phyloP scores from a whole-genome alignment of 2,888 invertebrate genomes.

The Ecliptopera silaceata region DNA sequence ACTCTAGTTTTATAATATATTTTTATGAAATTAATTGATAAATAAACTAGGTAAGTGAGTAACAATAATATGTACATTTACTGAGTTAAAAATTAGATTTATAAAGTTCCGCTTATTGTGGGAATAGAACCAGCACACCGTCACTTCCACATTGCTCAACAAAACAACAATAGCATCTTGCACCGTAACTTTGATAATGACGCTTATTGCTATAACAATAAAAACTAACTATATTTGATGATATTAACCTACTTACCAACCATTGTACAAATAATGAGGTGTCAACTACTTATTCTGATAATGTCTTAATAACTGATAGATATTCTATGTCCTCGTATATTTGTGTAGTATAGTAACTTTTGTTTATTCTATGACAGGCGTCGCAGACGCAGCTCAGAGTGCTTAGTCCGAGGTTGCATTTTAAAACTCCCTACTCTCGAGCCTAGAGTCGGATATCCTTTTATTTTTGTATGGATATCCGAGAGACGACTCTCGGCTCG shows the following conservation, averaged over 20 bases:
- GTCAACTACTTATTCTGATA: background rate
- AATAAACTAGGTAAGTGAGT: no score
- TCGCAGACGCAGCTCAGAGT: no score
- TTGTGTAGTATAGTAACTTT: background rate
- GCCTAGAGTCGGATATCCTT: no score
- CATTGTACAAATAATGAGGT: constrained; percentile 25
- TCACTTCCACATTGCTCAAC: constrained; percentile 13
- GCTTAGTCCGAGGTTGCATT: no score
- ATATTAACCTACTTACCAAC: constrained; percentile 21
- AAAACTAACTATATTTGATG: constrained; percentile 12
- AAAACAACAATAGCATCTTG: constrained; percentile 6
- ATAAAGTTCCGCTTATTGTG: background rate
- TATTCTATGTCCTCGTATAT: background rate
- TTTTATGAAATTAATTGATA: no score
- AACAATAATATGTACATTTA: no score
- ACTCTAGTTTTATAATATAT: no score
- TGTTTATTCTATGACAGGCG: background rate
- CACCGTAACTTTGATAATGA: constrained; percentile 6
- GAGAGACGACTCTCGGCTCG: no score
- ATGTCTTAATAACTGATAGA: background rate
- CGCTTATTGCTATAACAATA: constrained; percentile 15
- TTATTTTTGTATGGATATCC: no score
- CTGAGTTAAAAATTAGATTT: no score
- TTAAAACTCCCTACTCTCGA: no score
- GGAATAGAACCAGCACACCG: constrained; percentile 11